Evolutionary conservation across 2,797 vertebrate genomes (phyloP), one percentile per base, ranked within the genome.

Genomic region (Pantherophis vulpinus): DNA sequence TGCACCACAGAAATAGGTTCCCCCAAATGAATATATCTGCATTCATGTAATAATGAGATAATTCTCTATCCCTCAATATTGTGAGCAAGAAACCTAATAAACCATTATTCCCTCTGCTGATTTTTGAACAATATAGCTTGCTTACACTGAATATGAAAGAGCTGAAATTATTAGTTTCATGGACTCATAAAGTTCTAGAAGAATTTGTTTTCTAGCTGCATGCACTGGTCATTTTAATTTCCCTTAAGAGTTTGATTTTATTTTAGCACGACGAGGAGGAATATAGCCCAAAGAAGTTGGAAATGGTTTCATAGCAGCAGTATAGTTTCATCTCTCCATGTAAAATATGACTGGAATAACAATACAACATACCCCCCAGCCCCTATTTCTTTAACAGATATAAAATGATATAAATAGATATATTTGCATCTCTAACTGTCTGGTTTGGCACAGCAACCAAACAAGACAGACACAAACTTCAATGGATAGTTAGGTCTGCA

Each of bases 91-190:
- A 29, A 93, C 94, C 58, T 92, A 95, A 94, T 29, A 3, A 87
- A 59, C 88, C 60, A 90, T 66, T 70, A 93, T 92, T 94, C 95
- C 87, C 90, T 54, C 37, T 59, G 23, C 86, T 0, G 55, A 88
- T 91, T 66, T 63, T 0, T 0, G 1, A 88, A n/a, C 87, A 83
- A 18, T 54, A 42, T 93, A 95, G 93, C 59, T 70, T 91, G 66
- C 93, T 87, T 58, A 88, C 1, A 8, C 2, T 86, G 86, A 96
- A 94, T 27, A 95, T 37, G 27, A 92, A 94, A 94, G 37, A 94
- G 59, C 47, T 13, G 1, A 27, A 94, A 94, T 59, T 1, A 91
- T 42, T 27, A 91, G 5, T 86, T 95, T 12, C 93, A 93, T 88
- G 95, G 94, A 79, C 87, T 37, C n/a, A 58, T 70, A 91, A 74